phyloP scores from a whole-genome alignment of 2,797 vertebrate species.

The Ibycter americanus region DNA sequence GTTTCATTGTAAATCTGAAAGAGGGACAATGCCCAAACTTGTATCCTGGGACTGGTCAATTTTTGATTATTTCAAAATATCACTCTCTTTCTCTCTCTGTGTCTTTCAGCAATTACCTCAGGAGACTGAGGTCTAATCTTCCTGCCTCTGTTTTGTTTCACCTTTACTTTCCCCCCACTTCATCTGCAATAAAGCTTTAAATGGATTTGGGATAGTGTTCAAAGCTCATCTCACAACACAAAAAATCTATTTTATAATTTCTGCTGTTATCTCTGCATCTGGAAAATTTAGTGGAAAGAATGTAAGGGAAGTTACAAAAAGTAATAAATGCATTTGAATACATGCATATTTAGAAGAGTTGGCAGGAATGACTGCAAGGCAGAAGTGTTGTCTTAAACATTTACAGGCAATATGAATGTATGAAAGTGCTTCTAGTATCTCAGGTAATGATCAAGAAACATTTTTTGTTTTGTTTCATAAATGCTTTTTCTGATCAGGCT shows the following conservation, averaged over 20 bases:
- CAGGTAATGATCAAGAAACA: neutral
- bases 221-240: neutral
- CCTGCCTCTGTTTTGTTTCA: neutral
- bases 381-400: neutral
- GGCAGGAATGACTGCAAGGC: neutral
- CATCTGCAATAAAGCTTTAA: neutral
- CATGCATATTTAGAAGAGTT: neutral
- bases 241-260: neutral
- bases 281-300: neutral
- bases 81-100: no score
- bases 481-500: neutral
- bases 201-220: neutral
- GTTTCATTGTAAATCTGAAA: neutral
- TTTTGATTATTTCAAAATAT: neutral
- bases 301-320: neutral
- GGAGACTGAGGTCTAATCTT: neutral
- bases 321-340: neutral
- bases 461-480: neutral
- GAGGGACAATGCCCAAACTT: accelerated
- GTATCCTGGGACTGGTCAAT: neutral
- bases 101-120: neutral
- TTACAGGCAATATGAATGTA: neutral
- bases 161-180: neutral
- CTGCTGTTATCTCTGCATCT: neutral
- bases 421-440: neutral